Evolutionary conservation across 2,113 vertebrate species (phyloP).

Genomic region (Oryzias curvinotus): DNA sequence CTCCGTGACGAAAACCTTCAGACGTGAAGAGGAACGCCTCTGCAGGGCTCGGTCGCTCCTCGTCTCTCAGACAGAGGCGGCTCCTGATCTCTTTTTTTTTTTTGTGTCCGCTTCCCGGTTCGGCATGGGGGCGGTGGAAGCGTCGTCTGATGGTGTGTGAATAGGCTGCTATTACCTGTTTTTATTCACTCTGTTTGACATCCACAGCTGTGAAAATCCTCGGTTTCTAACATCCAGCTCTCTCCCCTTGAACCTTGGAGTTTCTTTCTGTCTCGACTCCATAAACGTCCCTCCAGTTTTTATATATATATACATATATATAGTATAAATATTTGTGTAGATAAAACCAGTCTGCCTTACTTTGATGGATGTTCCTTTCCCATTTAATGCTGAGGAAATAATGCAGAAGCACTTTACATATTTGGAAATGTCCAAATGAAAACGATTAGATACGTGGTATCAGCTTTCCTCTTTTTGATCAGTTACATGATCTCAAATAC

Average conservation of each 20-base stretch:
- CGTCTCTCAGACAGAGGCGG: too few relatives aligned
- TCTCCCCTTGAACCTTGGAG: constrained; percentile 43
- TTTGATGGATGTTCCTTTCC: constrained; percentile 70
- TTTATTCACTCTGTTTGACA: constrained; percentile 63
- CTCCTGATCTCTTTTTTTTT: neutral
- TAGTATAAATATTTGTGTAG: constrained; percentile 13
- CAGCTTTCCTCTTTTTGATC: constrained; percentile 86
- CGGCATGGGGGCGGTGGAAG: constrained; percentile 49
- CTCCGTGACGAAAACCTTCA: constrained; percentile 37
- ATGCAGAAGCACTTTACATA: constrained; percentile 97
- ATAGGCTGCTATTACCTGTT: constrained; percentile 75
- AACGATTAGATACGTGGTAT: constrained; percentile 93
- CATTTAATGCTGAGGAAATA: constrained; percentile 76
- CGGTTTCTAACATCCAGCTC: constrained; percentile 17
- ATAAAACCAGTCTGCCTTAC: constrained; percentile 73
- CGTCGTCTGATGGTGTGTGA: constrained; percentile 68
- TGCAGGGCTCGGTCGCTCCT: too few relatives aligned
- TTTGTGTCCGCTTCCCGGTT: constrained; percentile 17
- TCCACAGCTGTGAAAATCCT: constrained; percentile 50
- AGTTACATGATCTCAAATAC: constrained; percentile 93
- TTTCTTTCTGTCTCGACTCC: constrained; percentile 21
- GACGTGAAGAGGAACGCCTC: neutral
- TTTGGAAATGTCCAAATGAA: constrained; percentile 89
- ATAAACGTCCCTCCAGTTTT: constrained; percentile 14
- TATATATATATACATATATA: too few relatives aligned